Conservation (phyloP, 2,888 invertebrate genomes). For the Nezara viridula region DNA sequence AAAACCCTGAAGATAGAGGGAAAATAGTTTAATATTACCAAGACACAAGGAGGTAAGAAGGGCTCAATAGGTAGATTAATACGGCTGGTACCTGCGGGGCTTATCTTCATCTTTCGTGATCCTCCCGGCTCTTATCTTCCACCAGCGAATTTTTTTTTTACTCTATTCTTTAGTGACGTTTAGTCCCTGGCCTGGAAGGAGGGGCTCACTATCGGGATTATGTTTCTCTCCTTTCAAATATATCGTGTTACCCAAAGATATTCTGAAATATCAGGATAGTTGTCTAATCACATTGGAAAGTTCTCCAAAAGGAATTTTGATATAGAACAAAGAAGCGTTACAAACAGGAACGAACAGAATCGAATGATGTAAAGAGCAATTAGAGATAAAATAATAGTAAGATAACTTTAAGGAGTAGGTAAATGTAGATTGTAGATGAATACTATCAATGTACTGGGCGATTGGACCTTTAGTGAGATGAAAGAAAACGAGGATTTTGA, state of each 20-base stretch:
- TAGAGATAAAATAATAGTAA: too few species aligned
- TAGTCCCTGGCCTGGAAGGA: conserved; percentile 18
- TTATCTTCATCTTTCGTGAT: conserved; percentile 53
- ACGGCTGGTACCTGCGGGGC: conserved; percentile 31
- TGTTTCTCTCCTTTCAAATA: conserved; percentile 26
- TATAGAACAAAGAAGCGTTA: too few species aligned
- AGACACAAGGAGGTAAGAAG: neutral
- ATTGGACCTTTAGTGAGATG: too few species aligned
- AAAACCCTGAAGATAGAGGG: neutral
- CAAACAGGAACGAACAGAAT: too few species aligned
- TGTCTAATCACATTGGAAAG: neutral
- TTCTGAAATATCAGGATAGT: conserved; percentile 16
- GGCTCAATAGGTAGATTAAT: conserved; percentile 13
- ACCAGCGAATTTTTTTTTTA: conserved; percentile 43
- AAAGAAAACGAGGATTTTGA: too few species aligned
- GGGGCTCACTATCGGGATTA: conserved; percentile 19
- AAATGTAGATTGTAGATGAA: too few species aligned
- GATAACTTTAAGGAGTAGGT: too few species aligned
- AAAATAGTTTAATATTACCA: conserved; percentile 16
- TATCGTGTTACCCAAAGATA: neutral
- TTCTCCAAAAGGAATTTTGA: neutral
- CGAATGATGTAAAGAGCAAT: too few species aligned
- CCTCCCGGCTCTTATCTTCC: conserved; percentile 30
- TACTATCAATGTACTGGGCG: too few species aligned
- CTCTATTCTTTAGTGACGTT: conserved; percentile 34